These are phyloP conservation scores for Lepisosteus oculatus DNA, from an alignment of 2,113 vertebrate genomes.

Conservation along the genomic window DNA sequence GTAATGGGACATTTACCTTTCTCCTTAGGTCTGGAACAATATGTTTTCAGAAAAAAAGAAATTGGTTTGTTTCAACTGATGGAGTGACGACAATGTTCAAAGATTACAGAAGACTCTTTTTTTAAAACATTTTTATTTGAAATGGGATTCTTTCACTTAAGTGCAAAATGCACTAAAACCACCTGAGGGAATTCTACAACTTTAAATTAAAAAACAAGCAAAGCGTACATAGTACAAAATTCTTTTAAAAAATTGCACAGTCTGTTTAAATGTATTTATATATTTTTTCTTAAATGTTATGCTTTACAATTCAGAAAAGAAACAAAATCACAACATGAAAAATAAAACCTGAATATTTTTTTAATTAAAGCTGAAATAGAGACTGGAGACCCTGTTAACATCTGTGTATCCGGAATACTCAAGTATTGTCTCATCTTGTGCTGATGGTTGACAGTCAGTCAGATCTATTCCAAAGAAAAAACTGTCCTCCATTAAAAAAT, in stretches of 20 bases:
- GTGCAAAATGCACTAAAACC: slow-evolving; percentile 85
- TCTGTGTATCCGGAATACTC: slow-evolving; percentile 83
- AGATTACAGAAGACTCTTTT: slow-evolving; percentile 1
- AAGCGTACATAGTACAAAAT: slow-evolving; percentile 98
- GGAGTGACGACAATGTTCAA: too few species aligned
- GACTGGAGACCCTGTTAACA: slow-evolving; percentile 88
- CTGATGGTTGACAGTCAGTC: slow-evolving; percentile 95
- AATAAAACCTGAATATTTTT: slow-evolving; percentile 77
- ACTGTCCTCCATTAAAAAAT: slow-evolving; percentile 84
- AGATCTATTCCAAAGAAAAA: slow-evolving; percentile 89
- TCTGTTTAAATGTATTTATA: slow-evolving; percentile 76
- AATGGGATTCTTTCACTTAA: slow-evolving; percentile 64
- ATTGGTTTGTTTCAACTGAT: too few species aligned
- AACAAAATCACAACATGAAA: slow-evolving; percentile 73
- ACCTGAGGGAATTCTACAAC: slow-evolving; percentile 87
- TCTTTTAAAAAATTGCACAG: slow-evolving; percentile 98
- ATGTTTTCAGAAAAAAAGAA: too few species aligned
- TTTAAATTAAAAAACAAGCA: slow-evolving; percentile 99
- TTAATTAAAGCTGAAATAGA: slow-evolving; percentile 95
- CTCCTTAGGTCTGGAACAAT: too few species aligned
- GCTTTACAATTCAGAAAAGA: slow-evolving; percentile 95
- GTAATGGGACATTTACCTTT: too few species aligned
- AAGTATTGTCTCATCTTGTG: slow-evolving; percentile 68
- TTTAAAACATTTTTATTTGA: slow-evolving; percentile 73
- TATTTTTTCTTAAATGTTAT: slow-evolving; percentile 81